Conservation (phyloP, 2,113 vertebrate species). For the Dendropsophus ebraccatus region DNA sequence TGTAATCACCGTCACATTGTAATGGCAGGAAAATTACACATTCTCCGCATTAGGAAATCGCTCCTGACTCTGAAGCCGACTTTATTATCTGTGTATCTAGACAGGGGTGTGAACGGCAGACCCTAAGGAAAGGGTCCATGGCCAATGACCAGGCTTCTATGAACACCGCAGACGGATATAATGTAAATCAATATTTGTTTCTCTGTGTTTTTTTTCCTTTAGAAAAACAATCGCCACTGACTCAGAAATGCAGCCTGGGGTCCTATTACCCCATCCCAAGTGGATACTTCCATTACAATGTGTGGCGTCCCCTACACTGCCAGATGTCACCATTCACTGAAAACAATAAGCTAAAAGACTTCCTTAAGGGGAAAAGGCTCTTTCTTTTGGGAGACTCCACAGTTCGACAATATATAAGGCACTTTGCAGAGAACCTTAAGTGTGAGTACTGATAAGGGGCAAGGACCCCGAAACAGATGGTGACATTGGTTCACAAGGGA, state of each 20-base stretch:
- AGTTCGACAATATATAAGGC: slow-evolving; percentile 54
- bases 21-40: background rate
- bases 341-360: slow-evolving; percentile 29
- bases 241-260: background rate
- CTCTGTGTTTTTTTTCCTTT: background rate
- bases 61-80: no score
- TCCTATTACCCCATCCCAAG: slow-evolving; percentile 45
- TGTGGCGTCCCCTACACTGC: slow-evolving; percentile 45
- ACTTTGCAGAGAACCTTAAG: slow-evolving; percentile 50
- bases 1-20: background rate
- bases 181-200: background rate
- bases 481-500: no score
- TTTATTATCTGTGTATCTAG: no score
- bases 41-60: background rate
- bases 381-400: slow-evolving; percentile 54
- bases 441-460: slow-evolving; percentile 10
- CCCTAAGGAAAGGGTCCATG: no score
- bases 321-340: slow-evolving; percentile 7
- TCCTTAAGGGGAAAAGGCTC: slow-evolving; percentile 45
- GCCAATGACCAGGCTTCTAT: background rate
- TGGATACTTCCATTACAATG: slow-evolving; percentile 49
- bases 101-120: no score
- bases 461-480: no score
- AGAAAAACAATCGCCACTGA: background rate
- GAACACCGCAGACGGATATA: no score